These are phyloP conservation scores for Drosophila conformis DNA, from an alignment of 2,888 invertebrate genomes.

Conservation along the genomic window DNA sequence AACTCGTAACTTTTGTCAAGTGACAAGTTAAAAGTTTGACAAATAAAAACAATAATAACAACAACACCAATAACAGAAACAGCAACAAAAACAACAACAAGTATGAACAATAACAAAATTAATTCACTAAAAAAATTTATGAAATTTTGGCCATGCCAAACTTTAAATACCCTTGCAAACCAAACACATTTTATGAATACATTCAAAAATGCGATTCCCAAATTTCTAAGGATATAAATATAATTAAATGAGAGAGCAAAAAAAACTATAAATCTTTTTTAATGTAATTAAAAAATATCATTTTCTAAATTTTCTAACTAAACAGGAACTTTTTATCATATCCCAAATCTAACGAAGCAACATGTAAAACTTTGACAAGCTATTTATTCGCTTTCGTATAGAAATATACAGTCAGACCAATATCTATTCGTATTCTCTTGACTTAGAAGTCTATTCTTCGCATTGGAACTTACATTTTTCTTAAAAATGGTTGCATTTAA, in stretches of 20 bases:
- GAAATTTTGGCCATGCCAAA: constrained; percentile 25
- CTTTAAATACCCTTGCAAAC: constrained; percentile 34
- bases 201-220: neutral
- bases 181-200: neutral
- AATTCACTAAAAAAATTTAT: neutral
- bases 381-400: neutral
- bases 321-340: neutral
- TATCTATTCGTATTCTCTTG: neutral
- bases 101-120: constrained; percentile 26
- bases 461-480: neutral
- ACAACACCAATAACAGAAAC: constrained; percentile 17
- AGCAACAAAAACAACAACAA: constrained; percentile 17
- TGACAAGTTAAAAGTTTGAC: constrained; percentile 55
- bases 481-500: neutral
- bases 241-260: neutral
- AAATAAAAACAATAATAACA: constrained; percentile 45
- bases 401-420: neutral
- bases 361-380: neutral
- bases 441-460: neutral
- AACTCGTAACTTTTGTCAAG: constrained; percentile 28
- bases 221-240: neutral
- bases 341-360: neutral
- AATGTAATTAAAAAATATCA: neutral
- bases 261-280: neutral
- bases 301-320: neutral